These are phyloP conservation scores for Dysdera silvatica DNA, from an alignment of 1,140 invertebrate genomes.

Conservation along the genomic window DNA sequence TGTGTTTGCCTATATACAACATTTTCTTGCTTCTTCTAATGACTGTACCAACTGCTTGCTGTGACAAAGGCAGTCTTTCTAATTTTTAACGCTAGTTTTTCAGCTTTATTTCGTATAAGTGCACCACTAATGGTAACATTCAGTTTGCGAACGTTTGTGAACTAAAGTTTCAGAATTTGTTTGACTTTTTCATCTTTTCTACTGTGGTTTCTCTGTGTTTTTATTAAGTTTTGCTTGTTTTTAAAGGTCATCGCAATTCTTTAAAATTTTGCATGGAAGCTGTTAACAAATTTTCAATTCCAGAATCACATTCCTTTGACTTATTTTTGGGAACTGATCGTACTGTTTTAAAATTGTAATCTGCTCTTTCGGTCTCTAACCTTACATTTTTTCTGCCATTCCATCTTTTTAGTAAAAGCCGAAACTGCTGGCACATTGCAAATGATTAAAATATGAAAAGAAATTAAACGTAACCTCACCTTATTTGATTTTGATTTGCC, in stretches of 20 bases:
- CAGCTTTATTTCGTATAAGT: not conserved
- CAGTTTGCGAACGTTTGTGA: not conserved
- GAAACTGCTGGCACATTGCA: too few relatives aligned
- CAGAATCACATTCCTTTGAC: not conserved
- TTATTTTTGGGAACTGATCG: not conserved
- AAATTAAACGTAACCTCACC: too few relatives aligned
- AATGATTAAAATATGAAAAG: too few relatives aligned
- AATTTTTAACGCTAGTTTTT: not conserved
- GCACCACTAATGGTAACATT: not conserved
- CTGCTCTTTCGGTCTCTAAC: too few relatives aligned
- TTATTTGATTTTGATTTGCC: too few relatives aligned
- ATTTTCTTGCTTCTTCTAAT: not conserved
- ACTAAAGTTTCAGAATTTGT: not conserved
- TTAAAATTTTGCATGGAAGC: too few relatives aligned
- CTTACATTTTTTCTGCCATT: too few relatives aligned
- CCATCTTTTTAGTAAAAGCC: too few relatives aligned
- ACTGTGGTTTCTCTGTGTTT: not conserved
- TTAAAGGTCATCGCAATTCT: slow-evolving; percentile 5
- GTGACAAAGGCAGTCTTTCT: not conserved
- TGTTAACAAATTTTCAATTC: not conserved
- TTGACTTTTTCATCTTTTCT: not conserved
- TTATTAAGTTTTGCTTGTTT: slow-evolving; percentile 1
- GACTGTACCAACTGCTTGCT: not conserved
- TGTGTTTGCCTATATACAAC: not conserved
- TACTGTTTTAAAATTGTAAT: not conserved